Base-by-base conservation (phyloP, 2,797 vertebrate species). In the Enteromius thamalakanensis region DNA sequence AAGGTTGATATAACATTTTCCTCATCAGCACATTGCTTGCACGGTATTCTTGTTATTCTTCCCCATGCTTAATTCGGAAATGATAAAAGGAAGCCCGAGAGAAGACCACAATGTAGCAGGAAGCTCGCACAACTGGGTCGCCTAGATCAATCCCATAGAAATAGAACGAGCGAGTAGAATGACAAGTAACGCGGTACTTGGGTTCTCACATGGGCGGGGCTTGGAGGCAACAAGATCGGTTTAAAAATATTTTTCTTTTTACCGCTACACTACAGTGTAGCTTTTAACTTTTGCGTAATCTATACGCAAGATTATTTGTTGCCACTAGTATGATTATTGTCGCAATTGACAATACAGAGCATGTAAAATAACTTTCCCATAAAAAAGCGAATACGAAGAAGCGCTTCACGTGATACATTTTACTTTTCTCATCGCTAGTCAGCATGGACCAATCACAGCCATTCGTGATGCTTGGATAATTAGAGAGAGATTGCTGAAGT, bases 31-130 rank as follows among this genome's bases (percentile, higher is more conserved):
- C 15, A 65, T 21, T 42, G 19, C 55, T 34, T 58, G 40, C 42
- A 37, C 68, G 60, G 55, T 26, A 79, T 76, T 79, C 68, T 42
- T 47, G 74, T 5, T 29, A 37, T 37, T 65, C 29, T 29, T 74
- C 76, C 53, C 68, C 87, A 79, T 64, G 62, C 34, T 55, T 64
- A 34, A 72, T 83, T 88, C 45, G 85, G 85, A 88, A 86, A 84
- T 51, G 74, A 88, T 75, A 58, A 62, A 79, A 82, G 76, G 87
- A 89, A 87, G 78, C 78, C 58, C 1, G 81, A 86, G 60, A 74
- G 86, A 67, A 84, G 86, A 90, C 85, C 92, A 80, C 51, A 86
- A 90, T 93, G 10, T 91, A 87, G 92, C 92, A 93, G 92, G 92
- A 93, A 92, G 90, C 64, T 65, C 14, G 37, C 45, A 23, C 65